phyloP scores from a whole-genome alignment of 2,888 invertebrate species.

The Harpagoxenus sublaevis region DNA sequence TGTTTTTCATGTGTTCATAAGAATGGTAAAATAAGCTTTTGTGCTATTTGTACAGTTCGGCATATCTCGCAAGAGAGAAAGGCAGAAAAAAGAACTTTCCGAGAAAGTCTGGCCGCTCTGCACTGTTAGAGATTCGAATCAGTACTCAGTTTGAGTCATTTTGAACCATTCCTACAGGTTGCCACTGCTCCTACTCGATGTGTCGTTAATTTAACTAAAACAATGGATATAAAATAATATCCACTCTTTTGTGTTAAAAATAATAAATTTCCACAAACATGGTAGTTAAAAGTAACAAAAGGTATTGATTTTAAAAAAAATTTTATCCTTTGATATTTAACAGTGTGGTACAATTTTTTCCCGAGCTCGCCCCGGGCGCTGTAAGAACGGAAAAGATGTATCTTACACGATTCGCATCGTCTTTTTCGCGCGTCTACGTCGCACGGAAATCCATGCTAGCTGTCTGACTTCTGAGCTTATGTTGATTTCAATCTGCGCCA shows the following conservation, averaged over 20 bases:
- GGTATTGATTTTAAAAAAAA: too few species aligned
- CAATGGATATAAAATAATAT: too few species aligned
- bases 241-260: too few species aligned
- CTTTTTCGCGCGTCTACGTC: neutral
- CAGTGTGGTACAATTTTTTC: neutral
- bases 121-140: too few species aligned
- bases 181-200: too few species aligned
- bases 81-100: neutral
- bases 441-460: neutral
- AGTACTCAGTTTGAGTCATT: too few species aligned
- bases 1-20: neutral
- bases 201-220: too few species aligned
- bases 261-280: too few species aligned
- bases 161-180: too few species aligned
- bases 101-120: neutral
- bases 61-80: neutral
- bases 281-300: too few species aligned
- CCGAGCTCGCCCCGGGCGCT: neutral
- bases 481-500: neutral
- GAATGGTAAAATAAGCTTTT: neutral
- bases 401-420: neutral
- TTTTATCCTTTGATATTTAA: too few species aligned
- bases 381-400: neutral
- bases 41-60: neutral
- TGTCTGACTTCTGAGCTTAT: neutral